Conservation (phyloP, 2,888 invertebrate genomes). For the Capitulum mitella region DNA sequence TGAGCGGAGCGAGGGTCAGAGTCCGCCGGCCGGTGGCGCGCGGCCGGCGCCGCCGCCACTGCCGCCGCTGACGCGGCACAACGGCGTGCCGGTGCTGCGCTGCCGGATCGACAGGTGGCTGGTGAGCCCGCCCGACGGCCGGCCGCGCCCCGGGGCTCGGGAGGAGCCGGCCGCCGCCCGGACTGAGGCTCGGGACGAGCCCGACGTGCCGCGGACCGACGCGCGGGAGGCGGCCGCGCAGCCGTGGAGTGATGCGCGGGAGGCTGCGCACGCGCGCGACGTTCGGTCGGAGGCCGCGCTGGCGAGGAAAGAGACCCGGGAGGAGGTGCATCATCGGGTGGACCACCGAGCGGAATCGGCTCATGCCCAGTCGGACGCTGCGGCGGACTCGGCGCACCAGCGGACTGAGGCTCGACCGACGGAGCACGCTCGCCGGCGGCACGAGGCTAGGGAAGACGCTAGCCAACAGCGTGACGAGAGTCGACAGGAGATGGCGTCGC, state of each 20-base stretch:
- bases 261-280: neutral
- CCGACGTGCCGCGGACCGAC: neutral
- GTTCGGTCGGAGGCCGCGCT: neutral
- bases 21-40: neutral
- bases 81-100: slow-evolving; percentile 24
- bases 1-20: neutral
- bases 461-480: neutral
- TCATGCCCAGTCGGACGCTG: neutral
- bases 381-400: neutral
- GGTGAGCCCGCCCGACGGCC: neutral
- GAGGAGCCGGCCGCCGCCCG: neutral
- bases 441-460: neutral
- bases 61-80: neutral
- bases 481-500: neutral
- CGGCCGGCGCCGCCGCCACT: neutral
- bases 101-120: slow-evolving; percentile 1
- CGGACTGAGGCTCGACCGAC: neutral
- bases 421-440: neutral
- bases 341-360: neutral
- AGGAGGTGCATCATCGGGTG: neutral
- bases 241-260: neutral
- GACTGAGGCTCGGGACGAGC: neutral
- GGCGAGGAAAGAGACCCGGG: neutral
- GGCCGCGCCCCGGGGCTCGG: neutral
- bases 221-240: neutral